These are phyloP conservation scores for Gobiocypris rarus DNA, from an alignment of 2,113 vertebrate genomes.

Conservation along the genomic window DNA sequence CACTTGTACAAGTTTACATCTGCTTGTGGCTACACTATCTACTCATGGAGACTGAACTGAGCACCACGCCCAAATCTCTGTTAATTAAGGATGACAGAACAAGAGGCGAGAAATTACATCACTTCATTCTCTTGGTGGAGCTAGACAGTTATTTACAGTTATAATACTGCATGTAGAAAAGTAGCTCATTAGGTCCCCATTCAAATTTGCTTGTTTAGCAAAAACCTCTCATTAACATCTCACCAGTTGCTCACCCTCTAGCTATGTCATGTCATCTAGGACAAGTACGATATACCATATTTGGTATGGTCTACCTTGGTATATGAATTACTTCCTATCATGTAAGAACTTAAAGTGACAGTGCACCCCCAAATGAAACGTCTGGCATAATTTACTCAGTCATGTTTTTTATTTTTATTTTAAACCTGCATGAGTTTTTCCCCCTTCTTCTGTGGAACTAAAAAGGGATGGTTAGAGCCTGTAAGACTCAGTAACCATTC, in stretches of 20 bases:
- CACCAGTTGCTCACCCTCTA: neutral
- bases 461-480: neutral
- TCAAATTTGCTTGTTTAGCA: neutral
- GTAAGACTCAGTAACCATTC: neutral
- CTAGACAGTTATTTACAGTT: neutral
- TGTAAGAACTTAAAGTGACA: slow-evolving; percentile 39
- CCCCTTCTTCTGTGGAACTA: neutral
- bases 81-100: slow-evolving; percentile 25
- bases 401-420: neutral
- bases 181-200: neutral
- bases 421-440: neutral
- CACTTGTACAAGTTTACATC: neutral
- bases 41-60: neutral
- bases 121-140: neutral
- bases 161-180: neutral
- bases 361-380: neutral
- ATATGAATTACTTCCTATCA: slow-evolving; percentile 45
- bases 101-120: slow-evolving; percentile 30
- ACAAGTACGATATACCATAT: slow-evolving; percentile 45
- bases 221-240: neutral
- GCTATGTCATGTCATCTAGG: neutral
- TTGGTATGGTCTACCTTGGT: slow-evolving; percentile 38
- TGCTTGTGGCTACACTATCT: neutral
- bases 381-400: neutral
- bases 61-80: slow-evolving; percentile 55